phyloP scores from a whole-genome alignment of 2,888 invertebrate genomes.

The Halictus quadricinctus region DNA sequence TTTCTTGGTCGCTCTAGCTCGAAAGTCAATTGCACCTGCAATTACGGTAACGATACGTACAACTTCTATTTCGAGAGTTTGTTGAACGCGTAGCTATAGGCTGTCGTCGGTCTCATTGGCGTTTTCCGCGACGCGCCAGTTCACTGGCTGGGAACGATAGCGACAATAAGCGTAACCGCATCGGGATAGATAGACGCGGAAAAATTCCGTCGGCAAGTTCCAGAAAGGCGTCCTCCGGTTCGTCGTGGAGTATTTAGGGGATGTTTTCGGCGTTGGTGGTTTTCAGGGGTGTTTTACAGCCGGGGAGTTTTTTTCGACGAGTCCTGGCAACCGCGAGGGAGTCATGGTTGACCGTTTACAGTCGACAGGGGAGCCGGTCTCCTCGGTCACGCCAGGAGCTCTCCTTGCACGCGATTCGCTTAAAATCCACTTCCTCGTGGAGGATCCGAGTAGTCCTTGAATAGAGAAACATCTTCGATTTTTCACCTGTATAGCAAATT shows the following conservation, averaged over 20 bases:
- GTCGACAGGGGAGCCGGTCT: not conserved
- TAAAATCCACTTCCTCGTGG: not conserved
- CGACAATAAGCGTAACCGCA: not conserved
- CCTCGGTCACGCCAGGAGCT: not conserved
- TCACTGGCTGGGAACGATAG: not conserved
- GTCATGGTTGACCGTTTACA: constrained; percentile 11
- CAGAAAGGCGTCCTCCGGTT: not conserved
- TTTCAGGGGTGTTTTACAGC: not conserved
- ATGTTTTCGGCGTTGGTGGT: not conserved
- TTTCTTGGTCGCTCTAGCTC: constrained; percentile 11
- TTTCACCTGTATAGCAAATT: not conserved
- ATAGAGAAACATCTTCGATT: not conserved
- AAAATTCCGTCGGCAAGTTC: not conserved
- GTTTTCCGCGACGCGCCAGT: not conserved
- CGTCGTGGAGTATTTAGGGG: not conserved
- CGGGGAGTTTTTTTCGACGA: not conserved
- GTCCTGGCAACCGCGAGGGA: not conserved
- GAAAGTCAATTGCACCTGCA: not conserved
- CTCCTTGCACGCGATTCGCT: not conserved
- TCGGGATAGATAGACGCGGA: not conserved
- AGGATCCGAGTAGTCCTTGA: not conserved
- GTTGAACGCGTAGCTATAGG: not conserved
- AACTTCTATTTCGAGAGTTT: constrained; percentile 1
- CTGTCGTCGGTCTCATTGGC: not conserved
- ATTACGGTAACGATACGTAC: constrained; percentile 4